These are phyloP conservation scores for Streblospio benedicti DNA, from an alignment of 1,140 invertebrate genomes.

Conservation along the genomic window DNA sequence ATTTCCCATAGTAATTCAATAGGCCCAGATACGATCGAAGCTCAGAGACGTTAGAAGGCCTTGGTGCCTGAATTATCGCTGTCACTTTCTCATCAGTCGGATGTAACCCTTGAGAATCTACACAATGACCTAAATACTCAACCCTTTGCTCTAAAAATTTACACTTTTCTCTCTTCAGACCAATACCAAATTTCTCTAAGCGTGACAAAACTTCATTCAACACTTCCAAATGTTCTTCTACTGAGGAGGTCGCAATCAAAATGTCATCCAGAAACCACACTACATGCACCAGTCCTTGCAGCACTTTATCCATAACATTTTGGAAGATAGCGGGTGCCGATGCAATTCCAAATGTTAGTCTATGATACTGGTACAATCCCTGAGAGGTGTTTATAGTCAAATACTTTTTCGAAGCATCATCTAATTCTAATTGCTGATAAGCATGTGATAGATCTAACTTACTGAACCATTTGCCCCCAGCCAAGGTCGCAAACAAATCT, in stretches of 20 bases:
- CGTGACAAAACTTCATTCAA: background rate
- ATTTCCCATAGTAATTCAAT: constrained; percentile 46
- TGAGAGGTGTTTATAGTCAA: constrained; percentile 43
- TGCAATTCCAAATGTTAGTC: constrained; percentile 49
- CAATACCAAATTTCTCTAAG: constrained; percentile 2
- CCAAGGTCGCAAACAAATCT: constrained; percentile 27
- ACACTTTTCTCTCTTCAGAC: constrained; percentile 10
- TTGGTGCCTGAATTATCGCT: too few species aligned
- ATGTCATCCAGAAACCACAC: constrained; percentile 21
- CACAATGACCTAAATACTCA: constrained; percentile 14
- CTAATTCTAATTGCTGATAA: constrained; percentile 26
- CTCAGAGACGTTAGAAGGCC: constrained; percentile 34
- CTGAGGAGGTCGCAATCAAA: constrained; percentile 14
- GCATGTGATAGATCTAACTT: constrained; percentile 30
- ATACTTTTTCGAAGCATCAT: constrained; percentile 13
- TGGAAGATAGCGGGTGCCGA: constrained; percentile 51
- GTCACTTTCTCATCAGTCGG: too few species aligned
- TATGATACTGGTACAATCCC: constrained; percentile 48
- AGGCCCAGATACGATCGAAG: constrained; percentile 41
- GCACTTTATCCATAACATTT: constrained; percentile 42
- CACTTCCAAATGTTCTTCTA: constrained; percentile 12
- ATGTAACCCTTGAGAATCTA: too few species aligned
- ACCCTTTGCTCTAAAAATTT: background rate
- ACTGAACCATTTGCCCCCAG: constrained; percentile 29
- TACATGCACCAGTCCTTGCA: constrained; percentile 32